Percentiles rank a stretch among this genome's conserved stretches.
These are phyloP conservation scores for Pemphredon lugubris DNA, from an alignment of 2,888 invertebrate genomes.

Conservation along the genomic window DNA sequence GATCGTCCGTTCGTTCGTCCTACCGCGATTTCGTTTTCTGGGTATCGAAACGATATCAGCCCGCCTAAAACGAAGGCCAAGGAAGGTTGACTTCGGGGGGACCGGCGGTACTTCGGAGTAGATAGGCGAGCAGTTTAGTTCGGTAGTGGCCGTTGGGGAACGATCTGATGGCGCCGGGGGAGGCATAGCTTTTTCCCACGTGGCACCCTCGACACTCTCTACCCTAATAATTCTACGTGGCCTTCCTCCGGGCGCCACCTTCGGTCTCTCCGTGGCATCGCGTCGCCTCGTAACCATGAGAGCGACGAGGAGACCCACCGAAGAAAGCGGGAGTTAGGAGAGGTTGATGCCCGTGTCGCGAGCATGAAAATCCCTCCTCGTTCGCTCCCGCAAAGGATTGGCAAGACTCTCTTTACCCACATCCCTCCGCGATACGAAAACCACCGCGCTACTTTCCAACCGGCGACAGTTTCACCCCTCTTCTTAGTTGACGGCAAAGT, in stretches of 20 bases:
- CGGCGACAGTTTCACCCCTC: conserved; percentile 42
- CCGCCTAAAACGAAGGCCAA: conserved; percentile 31
- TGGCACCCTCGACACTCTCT: conserved; percentile 74
- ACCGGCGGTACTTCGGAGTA: conserved; percentile 47
- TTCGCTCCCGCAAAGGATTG: conserved; percentile 44
- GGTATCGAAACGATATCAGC: conserved; percentile 12
- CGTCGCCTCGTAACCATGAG: conserved; percentile 40
- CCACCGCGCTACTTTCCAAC: conserved; percentile 61
- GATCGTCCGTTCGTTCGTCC: no score
- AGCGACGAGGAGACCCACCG: conserved; percentile 32
- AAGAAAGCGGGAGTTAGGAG: conserved; percentile 1
- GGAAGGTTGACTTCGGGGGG: conserved; percentile 39
- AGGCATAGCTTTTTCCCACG: conserved; percentile 79
- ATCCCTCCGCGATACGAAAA: conserved; percentile 35
- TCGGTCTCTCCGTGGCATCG: conserved; percentile 53
- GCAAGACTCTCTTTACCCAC: conserved; percentile 27
- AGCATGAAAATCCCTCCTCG: conserved; percentile 36
- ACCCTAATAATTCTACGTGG: conserved; percentile 74
- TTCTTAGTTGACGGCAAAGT: conserved; percentile 20
- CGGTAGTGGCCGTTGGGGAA: conserved; percentile 79
- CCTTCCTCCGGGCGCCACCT: conserved; percentile 65
- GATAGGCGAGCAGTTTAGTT: conserved; percentile 78
- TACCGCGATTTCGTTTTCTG: background rate
- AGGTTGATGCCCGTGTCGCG: conserved; percentile 9
- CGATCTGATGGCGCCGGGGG: conserved; percentile 78